Conservation (phyloP, 2,888 invertebrate genomes). For the Carpatolechia fugitivella region DNA sequence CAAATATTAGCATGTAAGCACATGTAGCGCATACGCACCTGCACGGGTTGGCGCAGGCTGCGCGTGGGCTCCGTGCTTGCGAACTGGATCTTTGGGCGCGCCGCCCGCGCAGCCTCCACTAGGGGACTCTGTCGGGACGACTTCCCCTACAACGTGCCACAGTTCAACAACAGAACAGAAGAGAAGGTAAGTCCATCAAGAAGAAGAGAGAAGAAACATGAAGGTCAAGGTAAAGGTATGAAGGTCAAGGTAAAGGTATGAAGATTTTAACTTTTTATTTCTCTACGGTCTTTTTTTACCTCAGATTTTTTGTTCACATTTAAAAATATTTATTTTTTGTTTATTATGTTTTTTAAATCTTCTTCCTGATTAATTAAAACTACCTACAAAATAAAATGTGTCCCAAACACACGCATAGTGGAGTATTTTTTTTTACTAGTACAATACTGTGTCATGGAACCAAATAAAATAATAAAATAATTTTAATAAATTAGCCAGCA, state of each 20-base stretch:
- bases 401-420: background rate
- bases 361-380: background rate
- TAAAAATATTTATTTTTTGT: no score
- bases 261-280: no score
- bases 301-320: no score
- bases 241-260: no score
- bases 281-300: no score
- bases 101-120: conserved; percentile 58
- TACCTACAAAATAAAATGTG: background rate
- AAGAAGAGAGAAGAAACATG: background rate
- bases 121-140: conserved; percentile 58
- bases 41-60: conserved; percentile 84
- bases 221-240: no score
- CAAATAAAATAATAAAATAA: background rate
- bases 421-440: background rate
- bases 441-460: background rate
- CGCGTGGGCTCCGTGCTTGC: conserved; percentile 80
- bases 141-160: conserved; percentile 44
- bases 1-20: no score
- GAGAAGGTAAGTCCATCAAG: background rate
- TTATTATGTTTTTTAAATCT: background rate
- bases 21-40: no score
- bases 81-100: conserved; percentile 67
- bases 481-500: background rate
- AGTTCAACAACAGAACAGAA: background rate